phyloP scores from a whole-genome alignment of 92 coral and sea anemone genomes.

The Porites cylindrica region DNA sequence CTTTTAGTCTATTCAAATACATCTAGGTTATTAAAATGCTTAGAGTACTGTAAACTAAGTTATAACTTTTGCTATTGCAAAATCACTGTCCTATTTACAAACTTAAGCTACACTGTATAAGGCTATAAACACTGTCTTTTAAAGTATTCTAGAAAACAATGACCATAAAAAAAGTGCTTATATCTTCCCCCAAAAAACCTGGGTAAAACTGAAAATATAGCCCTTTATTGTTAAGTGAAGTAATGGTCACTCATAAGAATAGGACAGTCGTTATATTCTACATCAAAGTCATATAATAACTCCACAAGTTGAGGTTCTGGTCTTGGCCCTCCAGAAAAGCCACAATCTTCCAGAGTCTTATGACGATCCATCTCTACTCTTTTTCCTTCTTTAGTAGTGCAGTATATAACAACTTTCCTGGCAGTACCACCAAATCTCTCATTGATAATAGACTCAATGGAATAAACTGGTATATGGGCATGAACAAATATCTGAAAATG shows the following conservation, averaged over 20 bases:
- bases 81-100: no score
- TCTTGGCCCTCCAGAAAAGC: conserved; percentile 91
- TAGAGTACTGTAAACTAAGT: no score
- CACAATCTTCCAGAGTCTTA: conserved; percentile 85
- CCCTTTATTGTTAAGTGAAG: conserved; percentile 50
- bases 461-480: conserved; percentile 87
- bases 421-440: conserved; percentile 92
- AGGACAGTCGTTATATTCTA: conserved; percentile 96
- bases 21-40: no score
- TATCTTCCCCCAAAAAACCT: background rate
- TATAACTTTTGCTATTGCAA: no score
- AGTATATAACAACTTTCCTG: conserved; percentile 78
- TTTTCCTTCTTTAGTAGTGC: conserved; percentile 80
- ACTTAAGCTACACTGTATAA: no score
- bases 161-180: background rate
- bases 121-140: no score
- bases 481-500: conserved; percentile 93
- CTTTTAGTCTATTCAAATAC: no score
- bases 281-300: conserved; percentile 89
- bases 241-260: conserved; percentile 96
- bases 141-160: no score
- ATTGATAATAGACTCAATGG: conserved; percentile 72
- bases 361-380: conserved; percentile 82
- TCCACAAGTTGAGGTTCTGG: conserved; percentile 92
- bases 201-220: background rate